Evolutionary conservation across 2,888 invertebrate genomes (phyloP), one percentile per base, ranked within the genome.

Genomic region (Epistrophella euchroma): DNA sequence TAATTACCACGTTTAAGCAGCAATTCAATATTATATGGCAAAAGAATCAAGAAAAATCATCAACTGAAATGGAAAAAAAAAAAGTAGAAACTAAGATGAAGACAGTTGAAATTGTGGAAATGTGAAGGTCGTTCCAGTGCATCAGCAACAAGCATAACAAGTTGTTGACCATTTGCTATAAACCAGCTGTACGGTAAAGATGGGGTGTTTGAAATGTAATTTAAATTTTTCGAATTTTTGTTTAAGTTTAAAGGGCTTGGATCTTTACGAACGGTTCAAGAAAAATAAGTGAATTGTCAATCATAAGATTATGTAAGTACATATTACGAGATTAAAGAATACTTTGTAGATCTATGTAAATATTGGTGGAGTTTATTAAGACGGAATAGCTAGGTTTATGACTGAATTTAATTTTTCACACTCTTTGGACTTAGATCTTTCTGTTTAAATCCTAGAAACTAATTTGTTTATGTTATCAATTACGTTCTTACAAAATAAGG

Each of bases 111-210:
- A 76, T 50, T 82, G 66, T 71, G 70, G 62, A 82, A 82, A 85
- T 85, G 85, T 81, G 85, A 85, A 85, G 85, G 85, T 76, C 85
- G 62, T 68, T 75, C 17, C 45, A 56, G 47, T 68, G 40, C 45
- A 71, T 37, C 47, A 32, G 11, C 43, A 10, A 70, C 19, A n/a
- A 40, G 17, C 28, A 60, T 43, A 55, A 58, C 79, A 70, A 15
- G 50, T 66, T 84, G 43, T 62, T 84, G 80, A 85, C 84, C 84
- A 80, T 80, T 80, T 75, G 72, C 71, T 60, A 68, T 25, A 79
- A 84, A 84, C 70, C 71, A 52, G 80, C 56, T 84, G 58, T 15
- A 19, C n/a, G 28, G 37, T 9, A 17, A 22, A 52, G n/a, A 40
- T 32, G 9, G 0, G 60, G 52, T 13, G 22, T 28, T 28, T 4